phyloP scores from a whole-genome alignment of 1,140 invertebrate species.

The Eurosta solidaginis region DNA sequence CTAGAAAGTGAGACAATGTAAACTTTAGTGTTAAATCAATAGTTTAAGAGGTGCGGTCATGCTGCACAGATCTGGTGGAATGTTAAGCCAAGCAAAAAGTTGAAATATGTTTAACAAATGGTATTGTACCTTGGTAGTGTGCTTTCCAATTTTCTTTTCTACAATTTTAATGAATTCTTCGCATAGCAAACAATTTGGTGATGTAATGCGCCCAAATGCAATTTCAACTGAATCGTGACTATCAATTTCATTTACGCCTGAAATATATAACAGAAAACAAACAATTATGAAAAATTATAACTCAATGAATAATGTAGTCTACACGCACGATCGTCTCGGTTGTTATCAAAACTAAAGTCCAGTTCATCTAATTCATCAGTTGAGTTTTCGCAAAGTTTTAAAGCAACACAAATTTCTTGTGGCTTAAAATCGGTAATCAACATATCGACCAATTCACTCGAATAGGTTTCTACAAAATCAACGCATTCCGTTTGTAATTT shows the following conservation, averaged over 20 bases:
- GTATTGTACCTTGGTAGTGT: slow-evolving; percentile 38
- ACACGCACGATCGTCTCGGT: slow-evolving; percentile 40
- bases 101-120: not conserved
- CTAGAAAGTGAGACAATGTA: not conserved
- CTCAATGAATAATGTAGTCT: too few relatives aligned
- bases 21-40: too few relatives aligned
- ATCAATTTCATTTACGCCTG: slow-evolving; percentile 42
- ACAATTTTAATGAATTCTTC: slow-evolving; percentile 48
- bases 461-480: slow-evolving; percentile 77
- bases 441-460: slow-evolving; percentile 76
- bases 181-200: slow-evolving; percentile 53
- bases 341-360: slow-evolving; percentile 42
- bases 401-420: slow-evolving; percentile 76
- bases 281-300: not conserved
- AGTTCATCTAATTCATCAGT: slow-evolving; percentile 47
- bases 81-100: too few relatives aligned
- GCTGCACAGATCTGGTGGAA: too few relatives aligned
- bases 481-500: slow-evolving; percentile 71
- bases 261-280: not conserved
- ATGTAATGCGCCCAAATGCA: slow-evolving; percentile 47
- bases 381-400: slow-evolving; percentile 71
- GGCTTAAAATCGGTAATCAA: slow-evolving; percentile 76
- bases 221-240: slow-evolving; percentile 43
- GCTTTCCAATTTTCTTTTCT: slow-evolving; percentile 49
- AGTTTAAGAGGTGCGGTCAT: too few relatives aligned